These are phyloP conservation scores for Poecilia picta DNA, from an alignment of 2,797 vertebrate genomes.

Conservation along the genomic window DNA sequence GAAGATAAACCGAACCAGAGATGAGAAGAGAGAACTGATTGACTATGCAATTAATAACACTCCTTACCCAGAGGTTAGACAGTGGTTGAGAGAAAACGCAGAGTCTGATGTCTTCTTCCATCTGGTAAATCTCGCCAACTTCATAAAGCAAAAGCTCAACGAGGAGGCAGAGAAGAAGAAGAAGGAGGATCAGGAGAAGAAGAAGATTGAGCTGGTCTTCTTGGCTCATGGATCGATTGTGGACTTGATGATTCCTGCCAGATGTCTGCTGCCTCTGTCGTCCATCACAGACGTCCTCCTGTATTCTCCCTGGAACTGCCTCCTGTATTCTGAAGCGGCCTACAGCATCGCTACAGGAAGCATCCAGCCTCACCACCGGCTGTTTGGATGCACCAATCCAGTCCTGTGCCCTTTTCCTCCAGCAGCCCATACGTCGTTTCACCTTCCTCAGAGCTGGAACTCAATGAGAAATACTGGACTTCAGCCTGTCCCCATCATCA, in stretches of 20 bases:
- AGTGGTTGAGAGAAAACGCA: conserved; percentile 13
- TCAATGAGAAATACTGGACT: neutral
- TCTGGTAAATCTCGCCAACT: neutral
- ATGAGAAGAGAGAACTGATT: neutral
- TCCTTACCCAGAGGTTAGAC: neutral
- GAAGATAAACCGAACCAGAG: neutral
- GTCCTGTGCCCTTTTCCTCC: neutral
- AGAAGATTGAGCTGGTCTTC: neutral
- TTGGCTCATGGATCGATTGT: conserved; percentile 9
- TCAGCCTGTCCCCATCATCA: neutral
- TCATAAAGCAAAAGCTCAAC: neutral
- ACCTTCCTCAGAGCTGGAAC: neutral
- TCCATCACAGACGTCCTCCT: conserved; percentile 2
- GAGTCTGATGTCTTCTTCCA: neutral
- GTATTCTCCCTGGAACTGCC: conserved; percentile 13
- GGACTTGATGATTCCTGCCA: neutral
- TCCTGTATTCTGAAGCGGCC: neutral
- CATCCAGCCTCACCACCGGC: neutral
- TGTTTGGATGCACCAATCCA: neutral
- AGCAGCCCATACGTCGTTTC: neutral
- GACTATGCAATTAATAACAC: neutral
- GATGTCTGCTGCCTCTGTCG: conserved; percentile 1
- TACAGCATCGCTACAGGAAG: conserved; percentile 5
- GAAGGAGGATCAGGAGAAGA: neutral
- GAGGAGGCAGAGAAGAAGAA: neutral